Base-by-base conservation (phyloP, 2,113 vertebrate species). In the Nannospalax galili region DNA sequence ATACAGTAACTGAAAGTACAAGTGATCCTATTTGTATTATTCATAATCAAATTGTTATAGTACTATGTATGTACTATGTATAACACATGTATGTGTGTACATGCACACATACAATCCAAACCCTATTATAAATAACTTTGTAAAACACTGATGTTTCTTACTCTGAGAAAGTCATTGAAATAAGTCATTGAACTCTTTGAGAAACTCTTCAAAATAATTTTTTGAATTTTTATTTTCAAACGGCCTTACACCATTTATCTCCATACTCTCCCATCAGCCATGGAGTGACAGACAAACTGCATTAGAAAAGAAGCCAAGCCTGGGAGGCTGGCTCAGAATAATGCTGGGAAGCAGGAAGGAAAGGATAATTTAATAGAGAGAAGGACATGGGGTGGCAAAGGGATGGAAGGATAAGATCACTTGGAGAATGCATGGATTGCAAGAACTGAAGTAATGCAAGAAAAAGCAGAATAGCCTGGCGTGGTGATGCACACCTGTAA, bases 141-240 rank as follows among this genome's bases (percentile, higher is more conserved):
- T 93, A 74, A 81, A 94, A 69, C 30, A 95, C 48, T 92, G 7
- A 48, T 88, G 4, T 56, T 84, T 94, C 62, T 94, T 84, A 2
- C 65, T 95, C 32, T 48, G 28, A 28, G 4, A 90, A 32, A n/a
- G 20, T 45, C 87, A 81, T 20, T 58, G 77, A 80, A 84, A 72
- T 62, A 67, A 94, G 67, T 84, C 20, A 80, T 73, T 37, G n/a
- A 67, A 10, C 9, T 81, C 32, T 70, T 45, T 86, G 56, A 81
- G 24, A 87, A 84, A 20, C n/a, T 95, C 40, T 88, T 94, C 82
- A 65, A 42, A 90, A 91, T 26, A 56, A 60, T n/a, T 84, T 28
- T 90, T 88, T 90, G 58, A 94, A 96, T 85, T 2, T 73, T 62
- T 78, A 60, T 81, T 95, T 87, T 22, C 91, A 84, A 94, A 8